phyloP scores from a whole-genome alignment of 2,888 invertebrate species.

The Cryptocephalus primarius region DNA sequence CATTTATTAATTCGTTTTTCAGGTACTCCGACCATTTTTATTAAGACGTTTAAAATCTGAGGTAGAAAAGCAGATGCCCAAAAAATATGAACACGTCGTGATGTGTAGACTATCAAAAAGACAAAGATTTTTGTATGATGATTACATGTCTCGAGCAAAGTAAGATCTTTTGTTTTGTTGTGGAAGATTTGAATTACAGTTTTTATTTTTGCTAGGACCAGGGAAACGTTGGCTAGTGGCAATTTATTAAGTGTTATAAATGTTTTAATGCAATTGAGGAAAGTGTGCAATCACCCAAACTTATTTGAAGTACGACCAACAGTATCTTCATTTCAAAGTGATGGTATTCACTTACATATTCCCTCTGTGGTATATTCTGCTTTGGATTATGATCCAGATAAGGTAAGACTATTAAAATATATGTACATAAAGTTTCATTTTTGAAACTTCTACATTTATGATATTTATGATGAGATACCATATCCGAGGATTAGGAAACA shows the following conservation, averaged over 20 bases:
- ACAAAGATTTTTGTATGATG: conserved; percentile 95
- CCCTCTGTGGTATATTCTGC: conserved; percentile 63
- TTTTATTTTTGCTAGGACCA: conserved; percentile 56
- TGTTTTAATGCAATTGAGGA: conserved; percentile 92
- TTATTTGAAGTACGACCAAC: conserved; percentile 95
- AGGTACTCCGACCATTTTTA: conserved; percentile 88
- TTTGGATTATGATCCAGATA: conserved; percentile 62
- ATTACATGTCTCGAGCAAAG: conserved; percentile 96
- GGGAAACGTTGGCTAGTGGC: conserved; percentile 84
- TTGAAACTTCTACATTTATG: neutral
- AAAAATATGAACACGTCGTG: conserved; percentile 91
- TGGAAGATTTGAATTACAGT: conserved; percentile 2
- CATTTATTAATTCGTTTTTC: conserved; percentile 15
- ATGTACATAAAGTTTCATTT: neutral
- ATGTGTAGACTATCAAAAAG: conserved; percentile 90
- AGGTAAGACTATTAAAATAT: conserved; percentile 38
- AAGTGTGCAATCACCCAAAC: conserved; percentile 98
- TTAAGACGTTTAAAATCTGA: conserved; percentile 84
- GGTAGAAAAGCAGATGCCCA: conserved; percentile 95
- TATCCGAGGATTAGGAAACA: conserved; percentile 10
- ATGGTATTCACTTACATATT: conserved; percentile 57
- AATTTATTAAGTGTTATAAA: conserved; percentile 93
- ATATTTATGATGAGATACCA: neutral
- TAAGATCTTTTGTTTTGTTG: conserved; percentile 37
- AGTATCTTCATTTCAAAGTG: conserved; percentile 85